phyloP scores from a whole-genome alignment of 2,888 invertebrate species.

The Steinernema hermaphroditum region DNA sequence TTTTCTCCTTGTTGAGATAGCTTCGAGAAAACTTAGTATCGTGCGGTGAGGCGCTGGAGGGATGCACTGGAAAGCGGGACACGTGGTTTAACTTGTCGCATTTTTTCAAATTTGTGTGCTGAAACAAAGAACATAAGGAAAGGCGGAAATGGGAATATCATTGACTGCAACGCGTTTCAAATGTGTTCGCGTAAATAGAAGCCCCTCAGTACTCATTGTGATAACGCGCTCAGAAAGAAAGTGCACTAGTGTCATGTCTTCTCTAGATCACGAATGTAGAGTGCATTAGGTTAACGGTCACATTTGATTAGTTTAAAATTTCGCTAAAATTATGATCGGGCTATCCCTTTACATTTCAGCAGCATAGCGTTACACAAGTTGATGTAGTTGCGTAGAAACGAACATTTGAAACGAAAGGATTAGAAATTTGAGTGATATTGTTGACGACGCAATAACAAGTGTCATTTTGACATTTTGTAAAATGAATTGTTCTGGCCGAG shows the following conservation, averaged over 20 bases:
- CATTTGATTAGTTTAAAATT: background rate
- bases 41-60: conserved; percentile 60
- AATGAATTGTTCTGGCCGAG: background rate
- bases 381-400: background rate
- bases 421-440: background rate
- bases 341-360: too few species aligned
- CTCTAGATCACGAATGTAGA: background rate
- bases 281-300: background rate
- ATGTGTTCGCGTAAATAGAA: too few species aligned
- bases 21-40: conserved; percentile 65
- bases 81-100: conserved; percentile 66
- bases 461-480: conserved; percentile 8
- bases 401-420: background rate
- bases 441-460: background rate
- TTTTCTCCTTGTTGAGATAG: conserved; percentile 66
- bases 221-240: too few species aligned
- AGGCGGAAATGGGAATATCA: background rate
- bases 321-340: background rate
- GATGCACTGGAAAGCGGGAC: conserved; percentile 64
- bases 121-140: conserved; percentile 38
- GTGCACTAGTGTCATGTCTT: too few species aligned
- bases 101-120: conserved; percentile 66
- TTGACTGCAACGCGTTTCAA: too few species aligned
- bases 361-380: too few species aligned
- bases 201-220: too few species aligned